Conservation (phyloP, 1,140 invertebrate genomes). For the Calephelis virginiensis region DNA sequence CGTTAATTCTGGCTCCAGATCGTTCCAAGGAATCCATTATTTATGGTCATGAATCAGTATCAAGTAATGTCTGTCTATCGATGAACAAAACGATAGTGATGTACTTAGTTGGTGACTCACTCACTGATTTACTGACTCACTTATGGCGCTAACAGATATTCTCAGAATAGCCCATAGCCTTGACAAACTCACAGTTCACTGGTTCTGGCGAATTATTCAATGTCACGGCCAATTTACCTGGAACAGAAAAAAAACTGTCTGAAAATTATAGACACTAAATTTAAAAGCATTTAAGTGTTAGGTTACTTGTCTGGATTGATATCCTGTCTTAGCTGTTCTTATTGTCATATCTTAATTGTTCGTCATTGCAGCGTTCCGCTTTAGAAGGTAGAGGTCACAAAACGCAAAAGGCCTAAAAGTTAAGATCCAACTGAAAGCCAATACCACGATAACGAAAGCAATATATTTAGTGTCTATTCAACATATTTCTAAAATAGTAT, state of each 20-base stretch:
- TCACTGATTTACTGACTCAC: conserved; percentile 51
- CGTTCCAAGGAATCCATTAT: conserved; percentile 7
- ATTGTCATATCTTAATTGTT: too few relatives aligned
- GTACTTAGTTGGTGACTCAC: conserved; percentile 48
- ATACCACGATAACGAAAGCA: too few relatives aligned
- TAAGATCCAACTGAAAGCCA: too few relatives aligned
- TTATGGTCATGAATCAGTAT: conserved; percentile 10
- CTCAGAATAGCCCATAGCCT: conserved; percentile 67
- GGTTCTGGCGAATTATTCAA: conserved; percentile 18
- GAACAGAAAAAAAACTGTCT: not conserved
- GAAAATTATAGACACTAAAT: not conserved
- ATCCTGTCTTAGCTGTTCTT: too few relatives aligned
- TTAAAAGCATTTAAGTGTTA: too few relatives aligned
- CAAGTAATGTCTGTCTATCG: conserved; percentile 36
- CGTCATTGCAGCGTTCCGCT: too few relatives aligned
- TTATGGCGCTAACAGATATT: conserved; percentile 63
- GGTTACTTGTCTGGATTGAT: too few relatives aligned
- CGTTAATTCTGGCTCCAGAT: conserved; percentile 3
- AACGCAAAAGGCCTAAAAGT: too few relatives aligned
- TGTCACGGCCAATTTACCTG: conserved; percentile 20
- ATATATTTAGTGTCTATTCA: too few relatives aligned
- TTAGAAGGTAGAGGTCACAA: too few relatives aligned
- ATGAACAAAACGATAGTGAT: conserved; percentile 53
- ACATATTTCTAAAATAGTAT: too few relatives aligned
- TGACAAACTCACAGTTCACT: conserved; percentile 51